Evolutionary conservation across 2,888 invertebrate species (phyloP).

Genomic region (Gymnoscelis rufifasciata): DNA sequence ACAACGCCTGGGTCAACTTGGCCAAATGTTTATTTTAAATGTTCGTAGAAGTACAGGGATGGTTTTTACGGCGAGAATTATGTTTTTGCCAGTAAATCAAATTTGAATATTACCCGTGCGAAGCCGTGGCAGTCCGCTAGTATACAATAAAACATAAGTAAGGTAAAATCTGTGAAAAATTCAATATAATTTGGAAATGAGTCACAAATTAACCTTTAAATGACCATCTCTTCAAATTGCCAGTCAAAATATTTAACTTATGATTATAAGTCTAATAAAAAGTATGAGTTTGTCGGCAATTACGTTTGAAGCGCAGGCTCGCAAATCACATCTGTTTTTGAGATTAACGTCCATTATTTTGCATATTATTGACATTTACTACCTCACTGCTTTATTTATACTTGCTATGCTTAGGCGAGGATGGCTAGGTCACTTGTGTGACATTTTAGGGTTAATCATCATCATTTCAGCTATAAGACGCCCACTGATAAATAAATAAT

Average conservation of each 20-base stretch:
- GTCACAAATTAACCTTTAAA: slow-evolving; percentile 16
- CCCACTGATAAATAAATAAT: no score
- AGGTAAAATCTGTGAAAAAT: no score
- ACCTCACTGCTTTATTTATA: slow-evolving; percentile 74
- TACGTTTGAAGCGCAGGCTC: slow-evolving; percentile 66
- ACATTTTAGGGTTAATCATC: neutral
- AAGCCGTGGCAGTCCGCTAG: no score
- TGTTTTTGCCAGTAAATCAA: no score
- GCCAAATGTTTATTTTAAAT: no score
- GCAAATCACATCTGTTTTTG: slow-evolving; percentile 69
- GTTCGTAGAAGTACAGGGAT: no score
- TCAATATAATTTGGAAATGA: neutral
- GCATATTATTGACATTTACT: slow-evolving; percentile 79
- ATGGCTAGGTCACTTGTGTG: slow-evolving; percentile 5
- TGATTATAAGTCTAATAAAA: slow-evolving; percentile 23
- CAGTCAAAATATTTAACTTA: slow-evolving; percentile 17
- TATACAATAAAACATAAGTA: no score
- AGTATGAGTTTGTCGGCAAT: slow-evolving; percentile 47
- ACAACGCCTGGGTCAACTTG: no score
- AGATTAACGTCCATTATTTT: slow-evolving; percentile 77
- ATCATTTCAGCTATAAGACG: no score
- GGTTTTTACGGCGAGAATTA: no score
- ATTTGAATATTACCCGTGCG: no score
- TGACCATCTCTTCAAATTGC: slow-evolving; percentile 11
- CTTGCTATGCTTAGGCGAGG: slow-evolving; percentile 20